Evolutionary conservation across 2,797 vertebrate genomes (phyloP).

Genomic region (Gymnopithys bicolor): DNA sequence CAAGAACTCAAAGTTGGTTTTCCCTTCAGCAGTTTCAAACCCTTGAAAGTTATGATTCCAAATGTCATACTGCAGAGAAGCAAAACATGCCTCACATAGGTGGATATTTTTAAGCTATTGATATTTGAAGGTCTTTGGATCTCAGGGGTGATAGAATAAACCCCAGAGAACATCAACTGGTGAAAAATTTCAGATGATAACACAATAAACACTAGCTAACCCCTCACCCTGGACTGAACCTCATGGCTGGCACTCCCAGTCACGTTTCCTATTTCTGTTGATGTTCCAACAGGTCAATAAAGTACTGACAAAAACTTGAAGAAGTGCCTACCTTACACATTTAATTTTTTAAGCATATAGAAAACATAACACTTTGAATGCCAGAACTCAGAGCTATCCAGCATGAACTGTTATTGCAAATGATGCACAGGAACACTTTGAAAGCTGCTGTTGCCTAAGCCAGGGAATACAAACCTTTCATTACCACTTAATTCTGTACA

Average conservation of each 20-base stretch:
- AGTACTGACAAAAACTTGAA: background rate
- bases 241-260: background rate
- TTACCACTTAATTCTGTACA: background rate
- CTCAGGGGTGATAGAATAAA: background rate
- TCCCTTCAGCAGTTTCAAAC: conserved; percentile 7
- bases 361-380: background rate
- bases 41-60: conserved; percentile 11
- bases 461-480: background rate
- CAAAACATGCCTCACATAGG: background rate
- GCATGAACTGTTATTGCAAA: background rate
- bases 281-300: background rate
- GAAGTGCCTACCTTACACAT: background rate
- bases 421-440: background rate
- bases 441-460: background rate
- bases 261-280: background rate
- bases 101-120: background rate
- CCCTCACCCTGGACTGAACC: background rate
- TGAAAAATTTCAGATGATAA: conserved; percentile 1
- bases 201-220: background rate
- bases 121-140: conserved; percentile 24
- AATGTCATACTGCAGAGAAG: background rate
- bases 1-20: conserved; percentile 11
- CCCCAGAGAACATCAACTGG: background rate
- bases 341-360: background rate
- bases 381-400: background rate